Percentiles rank a stretch among this genome's conserved stretches.
phyloP scores from a whole-genome alignment of 2,113 vertebrate genomes.

The Chelonoidis abingdonii region DNA sequence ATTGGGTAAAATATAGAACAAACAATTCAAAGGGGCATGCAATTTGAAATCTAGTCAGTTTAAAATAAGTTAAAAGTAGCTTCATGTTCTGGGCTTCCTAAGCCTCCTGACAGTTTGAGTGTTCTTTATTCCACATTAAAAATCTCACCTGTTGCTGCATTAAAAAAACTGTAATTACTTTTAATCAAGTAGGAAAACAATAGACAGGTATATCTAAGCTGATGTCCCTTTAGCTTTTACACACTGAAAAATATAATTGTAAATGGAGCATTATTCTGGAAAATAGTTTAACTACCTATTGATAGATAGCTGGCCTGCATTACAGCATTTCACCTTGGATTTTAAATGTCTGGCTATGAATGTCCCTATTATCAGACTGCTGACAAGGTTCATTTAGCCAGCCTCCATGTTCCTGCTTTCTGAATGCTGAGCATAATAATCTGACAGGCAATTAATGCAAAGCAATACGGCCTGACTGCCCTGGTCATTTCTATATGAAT shows the following conservation, averaged over 20 bases:
- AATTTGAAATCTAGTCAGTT: not conserved
- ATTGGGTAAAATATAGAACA: not conserved
- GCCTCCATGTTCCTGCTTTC: rapidly evolving
- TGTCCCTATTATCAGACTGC: not conserved
- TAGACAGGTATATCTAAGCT: not conserved
- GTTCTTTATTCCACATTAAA: not conserved
- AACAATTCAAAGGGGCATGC: not conserved
- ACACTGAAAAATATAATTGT: not conserved
- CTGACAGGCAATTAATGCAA: not conserved
- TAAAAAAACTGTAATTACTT: not conserved
- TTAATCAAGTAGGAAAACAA: not conserved
- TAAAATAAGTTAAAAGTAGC: not conserved
- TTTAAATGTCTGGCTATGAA: not conserved
- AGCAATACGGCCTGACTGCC: not conserved
- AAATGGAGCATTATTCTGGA: not conserved
- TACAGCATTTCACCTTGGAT: not conserved
- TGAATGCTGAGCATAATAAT: rapidly evolving
- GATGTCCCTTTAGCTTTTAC: not conserved
- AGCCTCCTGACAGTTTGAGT: not conserved
- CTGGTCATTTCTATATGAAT: not conserved
- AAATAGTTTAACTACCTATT: not conserved
- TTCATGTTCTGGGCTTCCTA: not conserved
- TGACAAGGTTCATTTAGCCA: not conserved
- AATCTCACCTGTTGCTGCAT: not conserved
- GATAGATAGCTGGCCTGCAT: not conserved